phyloP scores from a whole-genome alignment of 2,113 vertebrate genomes.

The Crypturellus undulatus region DNA sequence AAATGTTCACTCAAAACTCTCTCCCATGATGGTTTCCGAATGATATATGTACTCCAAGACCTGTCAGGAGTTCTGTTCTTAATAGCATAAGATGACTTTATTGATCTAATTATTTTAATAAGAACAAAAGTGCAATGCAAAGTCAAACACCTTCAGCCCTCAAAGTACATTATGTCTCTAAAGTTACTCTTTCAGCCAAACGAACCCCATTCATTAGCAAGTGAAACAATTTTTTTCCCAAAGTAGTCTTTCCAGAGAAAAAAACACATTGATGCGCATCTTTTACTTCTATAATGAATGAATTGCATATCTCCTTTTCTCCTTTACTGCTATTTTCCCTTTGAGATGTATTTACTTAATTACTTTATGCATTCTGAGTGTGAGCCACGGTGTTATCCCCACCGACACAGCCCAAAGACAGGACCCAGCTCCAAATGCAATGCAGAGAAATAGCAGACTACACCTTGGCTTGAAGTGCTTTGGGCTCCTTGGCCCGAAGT shows the following conservation, averaged over 20 bases:
- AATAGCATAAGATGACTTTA: not conserved
- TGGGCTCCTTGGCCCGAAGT: not conserved
- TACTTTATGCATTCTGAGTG: not conserved
- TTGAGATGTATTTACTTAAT: not conserved
- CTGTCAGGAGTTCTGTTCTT: not conserved
- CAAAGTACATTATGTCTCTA: not conserved
- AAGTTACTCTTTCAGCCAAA: not conserved
- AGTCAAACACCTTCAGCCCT: not conserved
- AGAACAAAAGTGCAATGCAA: not conserved
- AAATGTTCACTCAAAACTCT: not conserved
- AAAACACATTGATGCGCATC: not conserved
- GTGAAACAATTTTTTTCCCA: not conserved
- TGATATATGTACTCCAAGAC: not conserved
- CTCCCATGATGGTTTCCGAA: not conserved
- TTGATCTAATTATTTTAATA: not conserved
- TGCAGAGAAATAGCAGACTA: accelerated
- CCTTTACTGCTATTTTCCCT: not conserved
- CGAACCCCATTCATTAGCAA: not conserved
- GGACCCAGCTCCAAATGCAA: not conserved
- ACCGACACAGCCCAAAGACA: not conserved
- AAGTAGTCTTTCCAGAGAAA: not conserved
- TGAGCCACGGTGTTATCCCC: not conserved
- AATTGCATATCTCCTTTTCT: not conserved
- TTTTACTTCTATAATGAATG: not conserved
- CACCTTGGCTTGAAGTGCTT: not conserved